Base-by-base conservation (phyloP, 1,140 invertebrate species). In the Pogonomyrmex californicus region DNA sequence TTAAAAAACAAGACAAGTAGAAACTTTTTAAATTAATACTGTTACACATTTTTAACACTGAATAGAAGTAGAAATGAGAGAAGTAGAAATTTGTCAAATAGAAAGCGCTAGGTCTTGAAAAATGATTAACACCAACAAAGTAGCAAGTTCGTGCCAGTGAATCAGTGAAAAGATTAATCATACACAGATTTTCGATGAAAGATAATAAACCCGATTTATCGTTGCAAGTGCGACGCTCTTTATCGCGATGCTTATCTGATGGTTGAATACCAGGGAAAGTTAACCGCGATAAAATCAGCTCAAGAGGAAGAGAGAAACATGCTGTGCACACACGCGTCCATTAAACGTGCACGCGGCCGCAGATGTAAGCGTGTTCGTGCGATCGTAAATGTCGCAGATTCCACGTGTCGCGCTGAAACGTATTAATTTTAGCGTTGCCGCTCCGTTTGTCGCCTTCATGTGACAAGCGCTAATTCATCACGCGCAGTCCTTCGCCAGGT, bases 181-280 rank as follows among this genome's bases (percentile, higher is more conserved):
- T 36, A 30, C 36, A 17, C 5, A 23, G 10, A 62, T 83, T 49
- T 49, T 30, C 30, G 54, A 60, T 23, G 17, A 83, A 38, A 49
- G 54, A 83, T 23, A 30, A 38, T 60, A 49, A 62, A 75, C 41
- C 12, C 12, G 23, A 49, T 33, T 77, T 44, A 75, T 17, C 23
- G 6, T n/a, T 17, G 17, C 38, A 73, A 56, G 54, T 58, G 41
- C 17, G 54, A 49, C 44, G 33, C 36, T 54, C 63, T 70, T n/a
- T 47, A 58, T 70, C 30, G 66, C 49, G 33, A 36, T n/a, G 33
- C 38, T 71, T 51, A 68, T 44, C 77, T 83, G 65, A 63, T 38
- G 58, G 58, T 47, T 38, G 77, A 86, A 92, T 92, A 92, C 88
- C 91, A 85, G 90, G 91, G 89, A 93, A 92, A 93, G 91, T 92